Evolutionary conservation across 1,140 invertebrate species (phyloP), one percentile per base, ranked within the genome.

Genomic region (Cyclina sinensis): DNA sequence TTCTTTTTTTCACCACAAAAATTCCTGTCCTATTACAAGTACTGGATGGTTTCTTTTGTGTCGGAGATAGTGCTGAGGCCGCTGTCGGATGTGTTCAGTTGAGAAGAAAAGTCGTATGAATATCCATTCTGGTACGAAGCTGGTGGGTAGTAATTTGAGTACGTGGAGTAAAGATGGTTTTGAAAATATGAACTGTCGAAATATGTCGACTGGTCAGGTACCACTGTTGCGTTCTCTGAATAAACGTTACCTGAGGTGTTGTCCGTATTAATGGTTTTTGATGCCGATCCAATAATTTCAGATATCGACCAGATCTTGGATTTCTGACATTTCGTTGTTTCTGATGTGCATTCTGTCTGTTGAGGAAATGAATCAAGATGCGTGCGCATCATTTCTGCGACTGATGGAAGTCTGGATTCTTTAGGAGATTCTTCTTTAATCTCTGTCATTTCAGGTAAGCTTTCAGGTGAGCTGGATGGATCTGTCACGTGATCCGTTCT

Each of bases 261-360:
- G 32, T 84, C 65, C 21, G 24, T 43, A 32, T 68, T 68, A 11
- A 68, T 73, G 3, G 82, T 73, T n/a, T 51, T 73, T 35, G 48
- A 46, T 48, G 82, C 82, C 11, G 84, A 46, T n/a, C 65, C 70
- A 21, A 86, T 78, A 9, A 86, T 86, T 62, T 86, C 84, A 59
- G 84, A 86, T 39, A 86, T 86, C 27, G 84, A 86, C 84, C 84
- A 86, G 48, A 86, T 86, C 57, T 78, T 86, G n/a, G 84, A 73
- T 62, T 86, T 86, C 11, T 86, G 70, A 14, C 24, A 30, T 68
- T 11, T 68, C 5, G 21, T 5, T 5, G 37, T 30, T 11, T 76
- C 39, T 18, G 16, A 12, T 43, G 35, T 24, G 5, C 37, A 12
- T 57, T 4, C 27, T 27, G 32, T 62, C 14, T 30, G 43, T n/a